A percentile compares a stretch with the other conserved stretches of the same genome.
Evolutionary conservation across 2,797 vertebrate genomes (phyloP).

Genomic region (Pantherophis alleghaniensis): DNA sequence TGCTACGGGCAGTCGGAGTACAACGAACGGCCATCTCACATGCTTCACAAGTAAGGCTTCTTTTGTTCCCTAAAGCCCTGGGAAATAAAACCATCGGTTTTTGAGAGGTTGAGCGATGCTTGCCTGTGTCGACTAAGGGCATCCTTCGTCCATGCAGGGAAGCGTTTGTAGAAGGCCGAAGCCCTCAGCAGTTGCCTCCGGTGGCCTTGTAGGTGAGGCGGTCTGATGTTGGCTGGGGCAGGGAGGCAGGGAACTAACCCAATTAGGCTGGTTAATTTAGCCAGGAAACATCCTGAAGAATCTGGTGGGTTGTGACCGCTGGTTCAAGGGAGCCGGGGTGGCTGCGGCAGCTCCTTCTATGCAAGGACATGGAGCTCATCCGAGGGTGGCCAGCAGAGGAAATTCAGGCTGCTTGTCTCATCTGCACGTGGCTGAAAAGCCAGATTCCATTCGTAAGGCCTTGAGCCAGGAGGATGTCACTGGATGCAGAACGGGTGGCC

Average conservation of each 20-base stretch:
- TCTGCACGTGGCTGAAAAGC: neutral
- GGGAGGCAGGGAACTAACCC: neutral
- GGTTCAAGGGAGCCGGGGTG: neutral
- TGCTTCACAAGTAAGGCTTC: conserved; percentile 86
- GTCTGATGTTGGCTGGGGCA: neutral
- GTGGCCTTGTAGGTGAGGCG: neutral
- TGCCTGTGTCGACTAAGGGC: neutral
- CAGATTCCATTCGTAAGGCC: neutral
- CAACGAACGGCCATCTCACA: conserved; percentile 82
- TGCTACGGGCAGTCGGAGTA: conserved; percentile 91
- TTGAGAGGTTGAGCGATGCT: neutral
- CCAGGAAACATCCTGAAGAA: neutral
- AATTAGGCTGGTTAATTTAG: neutral
- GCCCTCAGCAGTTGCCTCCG: neutral
- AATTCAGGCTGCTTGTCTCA: neutral
- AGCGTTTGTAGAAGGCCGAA: neutral
- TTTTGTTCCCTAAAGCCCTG: neutral
- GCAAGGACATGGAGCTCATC: neutral
- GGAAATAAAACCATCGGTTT: neutral
- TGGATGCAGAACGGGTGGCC: neutral
- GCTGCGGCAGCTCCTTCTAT: neutral
- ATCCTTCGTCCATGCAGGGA: neutral
- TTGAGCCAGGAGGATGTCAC: neutral
- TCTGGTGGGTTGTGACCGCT: neutral
- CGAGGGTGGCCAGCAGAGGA: neutral